A percentile compares a stretch with the other conserved stretches of the same genome.
Conservation (phyloP, 2,113 vertebrate genomes). For the Pontoporia blainvillei region DNA sequence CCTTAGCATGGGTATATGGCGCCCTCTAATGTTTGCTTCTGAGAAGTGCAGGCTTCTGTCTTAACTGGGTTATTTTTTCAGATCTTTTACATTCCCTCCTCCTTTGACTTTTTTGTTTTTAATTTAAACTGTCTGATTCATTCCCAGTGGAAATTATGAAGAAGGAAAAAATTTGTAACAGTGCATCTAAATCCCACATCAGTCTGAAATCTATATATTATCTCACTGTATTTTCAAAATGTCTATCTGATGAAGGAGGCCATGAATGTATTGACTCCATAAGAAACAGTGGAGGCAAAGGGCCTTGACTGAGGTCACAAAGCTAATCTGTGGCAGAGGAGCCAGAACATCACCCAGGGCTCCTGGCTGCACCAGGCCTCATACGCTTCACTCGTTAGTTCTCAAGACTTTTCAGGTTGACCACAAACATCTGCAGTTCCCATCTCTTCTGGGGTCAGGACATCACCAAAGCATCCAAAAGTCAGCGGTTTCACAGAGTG, state of each 20-base stretch:
- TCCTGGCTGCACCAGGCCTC: not conserved
- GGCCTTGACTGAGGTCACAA: not conserved
- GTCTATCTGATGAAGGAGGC: not conserved
- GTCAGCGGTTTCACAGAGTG: accelerated
- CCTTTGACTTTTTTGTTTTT: not conserved
- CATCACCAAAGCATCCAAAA: not conserved
- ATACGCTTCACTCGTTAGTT: not conserved
- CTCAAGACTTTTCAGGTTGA: not conserved
- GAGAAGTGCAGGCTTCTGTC: not conserved
- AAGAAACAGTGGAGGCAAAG: not conserved
- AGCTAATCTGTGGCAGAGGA: not conserved
- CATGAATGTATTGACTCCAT: not conserved
- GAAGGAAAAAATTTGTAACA: not conserved
- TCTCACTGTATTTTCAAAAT: not conserved
- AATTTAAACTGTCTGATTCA: not conserved
- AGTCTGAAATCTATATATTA: not conserved
- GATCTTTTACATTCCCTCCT: not conserved
- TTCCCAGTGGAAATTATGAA: not conserved
- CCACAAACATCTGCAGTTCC: not conserved
- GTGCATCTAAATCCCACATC: not conserved
- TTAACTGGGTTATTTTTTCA: not conserved
- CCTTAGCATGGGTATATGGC: not conserved
- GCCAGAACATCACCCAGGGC: no score
- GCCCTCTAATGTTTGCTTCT: conserved; percentile 47
- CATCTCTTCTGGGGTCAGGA: no score